A percentile compares a stretch with the other conserved stretches of the same genome.
Evolutionary conservation across 2,113 vertebrate genomes (phyloP).

Genomic region (Scolopax mira): DNA sequence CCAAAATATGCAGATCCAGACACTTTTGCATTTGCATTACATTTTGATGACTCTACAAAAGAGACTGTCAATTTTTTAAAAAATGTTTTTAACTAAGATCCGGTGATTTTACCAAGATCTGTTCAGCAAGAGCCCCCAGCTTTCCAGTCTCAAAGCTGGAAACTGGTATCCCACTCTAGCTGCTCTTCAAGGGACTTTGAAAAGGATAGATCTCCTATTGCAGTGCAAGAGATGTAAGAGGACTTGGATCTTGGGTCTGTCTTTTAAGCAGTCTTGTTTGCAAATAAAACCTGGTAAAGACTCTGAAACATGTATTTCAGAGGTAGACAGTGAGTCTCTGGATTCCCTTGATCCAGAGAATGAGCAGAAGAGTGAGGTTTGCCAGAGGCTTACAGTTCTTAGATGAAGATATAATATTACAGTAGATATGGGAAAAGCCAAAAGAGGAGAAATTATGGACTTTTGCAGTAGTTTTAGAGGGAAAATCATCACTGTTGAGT

Average conservation of each 20-base stretch:
- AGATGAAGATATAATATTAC: neutral
- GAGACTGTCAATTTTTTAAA: neutral
- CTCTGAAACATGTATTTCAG: neutral
- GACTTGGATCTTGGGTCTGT: neutral
- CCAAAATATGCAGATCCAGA: slow-evolving; percentile 10
- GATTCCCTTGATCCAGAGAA: no score
- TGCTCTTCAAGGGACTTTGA: neutral
- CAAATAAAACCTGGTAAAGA: neutral
- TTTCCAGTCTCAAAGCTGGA: neutral
- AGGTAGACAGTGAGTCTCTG: neutral
- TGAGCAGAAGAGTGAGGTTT: neutral
- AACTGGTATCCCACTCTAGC: neutral
- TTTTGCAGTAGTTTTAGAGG: neutral
- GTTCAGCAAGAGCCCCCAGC: neutral
- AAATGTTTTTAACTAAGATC: neutral
- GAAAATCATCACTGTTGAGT: neutral
- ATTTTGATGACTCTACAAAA: neutral
- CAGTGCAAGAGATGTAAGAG: neutral
- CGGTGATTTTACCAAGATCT: neutral
- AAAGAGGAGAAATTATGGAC: neutral
- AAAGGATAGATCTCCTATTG: neutral
- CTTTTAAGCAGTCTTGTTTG: neutral
- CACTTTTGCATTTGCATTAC: slow-evolving; percentile 2
- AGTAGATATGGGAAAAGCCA: neutral
- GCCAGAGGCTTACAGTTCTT: neutral